These are phyloP conservation scores for Toxotes jaculatrix DNA, from an alignment of 2,113 vertebrate species.

Conservation along the genomic window DNA sequence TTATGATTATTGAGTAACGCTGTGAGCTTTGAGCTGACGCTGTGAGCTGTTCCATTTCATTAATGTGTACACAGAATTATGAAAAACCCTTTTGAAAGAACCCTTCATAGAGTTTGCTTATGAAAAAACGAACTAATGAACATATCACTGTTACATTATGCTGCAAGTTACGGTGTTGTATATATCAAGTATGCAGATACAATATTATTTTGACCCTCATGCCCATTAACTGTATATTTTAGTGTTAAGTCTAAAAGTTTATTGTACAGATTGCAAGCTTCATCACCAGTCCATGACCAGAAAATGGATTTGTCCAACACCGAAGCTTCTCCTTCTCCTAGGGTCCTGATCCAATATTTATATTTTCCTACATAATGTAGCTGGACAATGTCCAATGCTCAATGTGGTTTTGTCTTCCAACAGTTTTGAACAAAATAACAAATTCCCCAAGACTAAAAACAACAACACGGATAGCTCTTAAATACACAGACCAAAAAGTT, in stretches of 20 bases:
- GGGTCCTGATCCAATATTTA: neutral
- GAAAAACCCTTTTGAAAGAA: constrained; percentile 22
- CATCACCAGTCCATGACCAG: neutral
- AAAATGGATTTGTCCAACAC: neutral
- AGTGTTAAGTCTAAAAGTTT: neutral
- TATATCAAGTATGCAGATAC: neutral
- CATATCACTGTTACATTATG: neutral
- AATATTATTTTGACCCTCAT: neutral
- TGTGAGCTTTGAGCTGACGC: neutral
- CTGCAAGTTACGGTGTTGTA: too few relatives aligned
- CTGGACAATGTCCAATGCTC: neutral
- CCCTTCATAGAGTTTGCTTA: neutral
- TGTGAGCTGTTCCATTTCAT: constrained; percentile 11
- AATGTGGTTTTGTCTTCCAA: neutral
- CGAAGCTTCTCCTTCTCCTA: neutral
- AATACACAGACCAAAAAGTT: neutral
- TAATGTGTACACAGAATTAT: constrained; percentile 8
- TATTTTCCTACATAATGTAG: neutral
- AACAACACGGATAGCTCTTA: neutral
- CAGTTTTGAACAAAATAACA: neutral
- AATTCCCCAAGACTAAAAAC: neutral
- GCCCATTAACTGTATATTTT: constrained; percentile 3
- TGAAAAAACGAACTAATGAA: constrained; percentile 1
- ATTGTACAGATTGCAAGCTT: neutral
- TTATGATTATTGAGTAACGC: constrained; percentile 55